These are phyloP conservation scores for Hypotaenidia okinawae DNA, from an alignment of 2,797 vertebrate genomes.

Conservation along the genomic window DNA sequence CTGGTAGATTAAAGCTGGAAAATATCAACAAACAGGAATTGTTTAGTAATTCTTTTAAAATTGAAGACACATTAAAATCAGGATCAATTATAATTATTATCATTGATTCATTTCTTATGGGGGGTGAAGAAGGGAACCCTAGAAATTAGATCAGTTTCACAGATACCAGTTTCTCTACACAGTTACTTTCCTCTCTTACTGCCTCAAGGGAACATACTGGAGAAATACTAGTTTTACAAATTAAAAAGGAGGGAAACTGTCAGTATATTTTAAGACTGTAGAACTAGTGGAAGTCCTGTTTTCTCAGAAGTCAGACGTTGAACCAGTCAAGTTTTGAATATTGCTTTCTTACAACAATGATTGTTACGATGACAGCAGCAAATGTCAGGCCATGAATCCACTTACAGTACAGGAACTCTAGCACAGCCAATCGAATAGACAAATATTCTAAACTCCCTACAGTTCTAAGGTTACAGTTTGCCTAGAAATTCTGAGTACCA, in stretches of 20 bases:
- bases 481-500: background rate
- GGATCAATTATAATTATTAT: background rate
- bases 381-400: conserved; percentile 37
- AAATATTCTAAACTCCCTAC: background rate
- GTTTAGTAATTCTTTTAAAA: background rate
- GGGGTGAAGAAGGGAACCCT: background rate
- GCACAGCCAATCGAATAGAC: conserved; percentile 9
- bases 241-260: conserved; percentile 20
- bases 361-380: conserved; percentile 41
- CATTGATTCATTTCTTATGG: background rate
- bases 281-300: background rate
- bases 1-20: background rate
- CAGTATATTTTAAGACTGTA: conserved; percentile 18
- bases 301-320: conserved; percentile 41
- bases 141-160: background rate
- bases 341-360: conserved; percentile 2
- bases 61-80: background rate
- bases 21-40: background rate
- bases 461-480: background rate
- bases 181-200: background rate
- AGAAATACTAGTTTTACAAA: background rate
- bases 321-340: conserved; percentile 34
- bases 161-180: background rate
- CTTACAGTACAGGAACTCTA: conserved; percentile 25
- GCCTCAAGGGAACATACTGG: background rate